Percentiles rank a stretch among this genome's conserved stretches.
Evolutionary conservation across 64 coral and sea anemone species (phyloP).

Genomic region (Montipora capricornis): DNA sequence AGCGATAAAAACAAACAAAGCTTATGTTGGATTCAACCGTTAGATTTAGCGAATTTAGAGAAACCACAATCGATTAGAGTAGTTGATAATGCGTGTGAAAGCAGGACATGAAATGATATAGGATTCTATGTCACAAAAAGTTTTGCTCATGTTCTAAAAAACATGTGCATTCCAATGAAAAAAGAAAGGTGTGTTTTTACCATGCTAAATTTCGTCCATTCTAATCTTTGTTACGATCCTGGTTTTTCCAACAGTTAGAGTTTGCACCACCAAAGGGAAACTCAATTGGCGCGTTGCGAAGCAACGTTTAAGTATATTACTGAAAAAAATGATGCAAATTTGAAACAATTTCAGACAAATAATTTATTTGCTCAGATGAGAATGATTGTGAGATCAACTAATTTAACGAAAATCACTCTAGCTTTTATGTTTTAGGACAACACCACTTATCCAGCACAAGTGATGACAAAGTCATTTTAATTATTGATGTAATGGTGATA

Average conservation of each 20-base stretch:
- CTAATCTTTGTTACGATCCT: not conserved
- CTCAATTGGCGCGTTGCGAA: not conserved
- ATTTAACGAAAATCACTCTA: not conserved
- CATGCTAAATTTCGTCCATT: not conserved
- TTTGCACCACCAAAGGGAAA: not conserved
- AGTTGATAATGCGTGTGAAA: not conserved
- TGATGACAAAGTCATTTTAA: slow-evolving; percentile 19
- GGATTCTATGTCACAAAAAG: not conserved
- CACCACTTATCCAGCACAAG: not conserved
- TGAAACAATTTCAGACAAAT: not conserved
- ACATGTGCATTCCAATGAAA: not conserved
- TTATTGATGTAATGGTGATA: slow-evolving; percentile 26
- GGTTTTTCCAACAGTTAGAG: not conserved
- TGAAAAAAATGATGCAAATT: not conserved
- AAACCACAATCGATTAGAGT: not conserved
- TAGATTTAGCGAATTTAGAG: slow-evolving; percentile 7
- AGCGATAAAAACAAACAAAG: slow-evolving; percentile 2
- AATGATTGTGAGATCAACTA: not conserved
- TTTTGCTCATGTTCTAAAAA: not conserved
- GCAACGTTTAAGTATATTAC: not conserved
- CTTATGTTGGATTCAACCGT: slow-evolving; percentile 30
- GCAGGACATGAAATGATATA: not conserved
- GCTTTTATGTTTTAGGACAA: not conserved
- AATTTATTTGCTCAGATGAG: slow-evolving; percentile 3
- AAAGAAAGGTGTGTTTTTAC: no score